These are phyloP conservation scores for Ceratitis capitata DNA, from an alignment of 1,140 invertebrate genomes.

Conservation along the genomic window DNA sequence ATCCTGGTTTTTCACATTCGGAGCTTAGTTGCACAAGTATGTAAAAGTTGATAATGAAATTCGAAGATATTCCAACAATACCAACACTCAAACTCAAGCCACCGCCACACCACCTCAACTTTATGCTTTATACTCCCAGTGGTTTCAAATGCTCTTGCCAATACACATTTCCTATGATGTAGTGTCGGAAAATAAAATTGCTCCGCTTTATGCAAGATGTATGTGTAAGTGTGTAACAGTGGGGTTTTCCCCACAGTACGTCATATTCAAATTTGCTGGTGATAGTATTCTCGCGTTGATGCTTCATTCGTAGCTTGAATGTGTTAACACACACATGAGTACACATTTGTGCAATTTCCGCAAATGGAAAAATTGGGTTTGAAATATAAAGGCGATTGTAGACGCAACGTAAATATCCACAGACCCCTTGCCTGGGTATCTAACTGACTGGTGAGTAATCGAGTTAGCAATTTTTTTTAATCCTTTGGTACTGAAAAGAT, in stretches of 20 bases:
- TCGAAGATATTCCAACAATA: background rate
- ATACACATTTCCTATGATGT: background rate
- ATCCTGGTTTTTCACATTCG: too few species aligned
- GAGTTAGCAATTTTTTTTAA: background rate
- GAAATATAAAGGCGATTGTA: background rate
- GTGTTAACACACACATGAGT: background rate
- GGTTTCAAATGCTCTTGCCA: background rate
- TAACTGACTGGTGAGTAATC: background rate
- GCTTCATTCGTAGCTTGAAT: background rate
- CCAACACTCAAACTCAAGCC: background rate
- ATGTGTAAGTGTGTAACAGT: background rate
- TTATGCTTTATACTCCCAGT: background rate
- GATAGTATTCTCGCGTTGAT: background rate
- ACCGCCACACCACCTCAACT: background rate
- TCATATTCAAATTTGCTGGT: background rate
- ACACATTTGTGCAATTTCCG: too few species aligned
- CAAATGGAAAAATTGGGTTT: slow-evolving; percentile 30
- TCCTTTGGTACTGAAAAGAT: background rate
- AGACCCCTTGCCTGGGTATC: background rate
- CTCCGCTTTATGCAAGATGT: background rate
- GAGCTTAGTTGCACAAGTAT: too few species aligned
- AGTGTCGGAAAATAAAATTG: background rate
- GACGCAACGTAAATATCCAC: background rate
- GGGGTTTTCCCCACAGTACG: background rate
- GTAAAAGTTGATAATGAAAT: background rate